Evolutionary conservation across 2,113 vertebrate species (phyloP), one percentile per base, ranked within the genome.

Genomic region (Platycercus adscitus): DNA sequence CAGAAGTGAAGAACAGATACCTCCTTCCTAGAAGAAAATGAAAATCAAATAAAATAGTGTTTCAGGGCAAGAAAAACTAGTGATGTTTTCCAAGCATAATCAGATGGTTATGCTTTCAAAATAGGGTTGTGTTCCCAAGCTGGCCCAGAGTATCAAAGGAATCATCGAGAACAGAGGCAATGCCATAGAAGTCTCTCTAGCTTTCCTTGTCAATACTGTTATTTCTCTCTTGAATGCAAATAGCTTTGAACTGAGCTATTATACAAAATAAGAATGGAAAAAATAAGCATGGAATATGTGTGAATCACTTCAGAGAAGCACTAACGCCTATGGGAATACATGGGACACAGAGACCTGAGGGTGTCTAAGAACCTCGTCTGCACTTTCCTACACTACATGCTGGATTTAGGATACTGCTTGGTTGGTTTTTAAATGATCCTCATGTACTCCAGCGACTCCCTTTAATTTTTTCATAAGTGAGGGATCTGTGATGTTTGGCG

Each of bases 281-380:
- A 88, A 73, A 52, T 8, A 39, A 43, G 1, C 5, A 6, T 29
- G 28, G 23, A 44, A 1, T 46, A 35, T 55, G 23, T 64, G 2
- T 25, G 75, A 56, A 39, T 56, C 25, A 37, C n/a, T 47, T 81
- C 53, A 73, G 53, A 63, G 29, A 60, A 81, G 39, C 20, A 33
- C 11, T 4, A 1, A 77, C 29, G 10, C 15, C 25, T 69, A 17
- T 52, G 39, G 15, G 0, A 0, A 25, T 56, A 41, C 21, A 19
- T 7, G 33, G 28, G 28, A 43, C 21, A 25, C 1, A 1, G 85
- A 79, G 20, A 65, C 26, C 29, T 39, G 33, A 80, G 21, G 6
- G 21, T 47, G 2, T 64, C 75, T 4, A 55, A 88, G 58, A 87
- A 35, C 29, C 18, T 88, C n/a, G 58, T 50, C 60, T 60, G 3